These are phyloP conservation scores for Muntiacus muntjak DNA, from an alignment of 2,113 vertebrate genomes.

Conservation along the genomic window DNA sequence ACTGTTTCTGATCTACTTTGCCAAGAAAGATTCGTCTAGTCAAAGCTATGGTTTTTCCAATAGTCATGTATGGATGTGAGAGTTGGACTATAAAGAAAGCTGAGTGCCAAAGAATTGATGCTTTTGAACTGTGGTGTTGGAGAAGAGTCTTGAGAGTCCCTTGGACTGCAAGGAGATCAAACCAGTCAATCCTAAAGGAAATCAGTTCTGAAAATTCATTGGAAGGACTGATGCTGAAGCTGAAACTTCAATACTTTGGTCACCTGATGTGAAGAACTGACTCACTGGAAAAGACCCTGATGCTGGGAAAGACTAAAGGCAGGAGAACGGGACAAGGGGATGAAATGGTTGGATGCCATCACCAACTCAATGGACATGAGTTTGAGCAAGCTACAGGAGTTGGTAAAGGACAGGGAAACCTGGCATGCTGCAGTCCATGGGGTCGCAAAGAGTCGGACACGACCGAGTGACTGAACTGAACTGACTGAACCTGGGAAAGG, in stretches of 20 bases:
- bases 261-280: rapidly evolving
- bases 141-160: not conserved
- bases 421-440: not conserved
- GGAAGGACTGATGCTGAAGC: not conserved
- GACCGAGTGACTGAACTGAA: not conserved
- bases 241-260: not conserved
- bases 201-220: not conserved
- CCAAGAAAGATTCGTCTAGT: not conserved
- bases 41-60: not conserved
- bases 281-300: not conserved
- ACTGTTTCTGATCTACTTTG: not conserved
- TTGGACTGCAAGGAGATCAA: not conserved
- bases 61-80: not conserved
- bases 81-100: not conserved
- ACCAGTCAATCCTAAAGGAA: not conserved
- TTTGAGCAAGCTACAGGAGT: not conserved
- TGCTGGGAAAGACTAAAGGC: not conserved
- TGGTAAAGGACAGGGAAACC: not conserved
- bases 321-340: not conserved
- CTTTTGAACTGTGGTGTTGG: not conserved
- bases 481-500: not conserved
- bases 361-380: not conserved
- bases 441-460: rapidly evolving
- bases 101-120: not conserved
- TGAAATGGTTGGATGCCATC: not conserved